These are phyloP conservation scores for Hemibagrus guttatus DNA, from an alignment of 2,797 vertebrate genomes.

Conservation along the genomic window DNA sequence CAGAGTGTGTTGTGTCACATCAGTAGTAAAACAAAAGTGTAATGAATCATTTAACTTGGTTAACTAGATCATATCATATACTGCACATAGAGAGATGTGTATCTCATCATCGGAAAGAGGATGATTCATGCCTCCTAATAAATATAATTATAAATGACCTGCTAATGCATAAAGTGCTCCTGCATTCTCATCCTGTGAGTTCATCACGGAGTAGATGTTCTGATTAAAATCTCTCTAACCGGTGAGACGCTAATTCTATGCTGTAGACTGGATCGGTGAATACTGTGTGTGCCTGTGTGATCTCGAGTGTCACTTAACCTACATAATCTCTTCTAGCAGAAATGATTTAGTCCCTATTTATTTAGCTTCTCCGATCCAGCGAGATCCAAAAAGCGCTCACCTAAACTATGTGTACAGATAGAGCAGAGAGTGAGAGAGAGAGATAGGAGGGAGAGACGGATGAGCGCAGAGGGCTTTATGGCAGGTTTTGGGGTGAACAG, in stretches of 20 bases:
- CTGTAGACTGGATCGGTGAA: background rate
- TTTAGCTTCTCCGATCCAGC: background rate
- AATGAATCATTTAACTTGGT: background rate
- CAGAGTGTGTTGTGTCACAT: too few species aligned
- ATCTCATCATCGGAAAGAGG: background rate
- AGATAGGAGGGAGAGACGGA: too few species aligned
- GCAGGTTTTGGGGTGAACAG: slow-evolving; percentile 6
- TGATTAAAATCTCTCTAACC: background rate
- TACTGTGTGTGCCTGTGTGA: background rate
- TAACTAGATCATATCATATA: background rate
- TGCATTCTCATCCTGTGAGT: background rate
- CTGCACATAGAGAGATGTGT: background rate
- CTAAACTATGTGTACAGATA: background rate
- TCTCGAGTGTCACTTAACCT: background rate
- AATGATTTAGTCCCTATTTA: background rate
- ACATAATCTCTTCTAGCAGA: background rate
- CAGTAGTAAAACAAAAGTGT: background rate
- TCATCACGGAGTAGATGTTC: background rate
- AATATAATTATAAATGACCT: background rate
- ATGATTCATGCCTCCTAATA: background rate
- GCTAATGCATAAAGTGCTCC: background rate
- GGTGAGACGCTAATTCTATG: background rate
- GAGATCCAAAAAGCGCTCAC: background rate
- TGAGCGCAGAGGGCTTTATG: background rate
- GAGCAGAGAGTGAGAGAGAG: too few species aligned